Evolutionary conservation across 2,113 vertebrate species (phyloP).

Genomic region (Mormoops blainvillei): DNA sequence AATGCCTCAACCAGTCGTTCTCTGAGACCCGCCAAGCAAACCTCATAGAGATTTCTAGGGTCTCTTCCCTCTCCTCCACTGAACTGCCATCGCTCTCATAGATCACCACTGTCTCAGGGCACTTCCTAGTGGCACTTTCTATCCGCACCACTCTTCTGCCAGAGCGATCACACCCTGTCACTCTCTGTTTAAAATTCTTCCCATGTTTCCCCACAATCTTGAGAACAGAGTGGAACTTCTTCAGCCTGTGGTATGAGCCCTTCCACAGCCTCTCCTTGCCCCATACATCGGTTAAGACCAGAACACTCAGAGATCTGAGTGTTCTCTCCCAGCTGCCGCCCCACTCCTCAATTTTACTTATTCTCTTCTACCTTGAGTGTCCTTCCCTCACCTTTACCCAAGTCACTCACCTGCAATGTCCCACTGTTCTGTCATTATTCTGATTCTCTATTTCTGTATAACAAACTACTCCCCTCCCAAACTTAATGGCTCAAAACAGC

Average conservation of each 20-base stretch:
- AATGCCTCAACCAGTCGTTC: not conserved
- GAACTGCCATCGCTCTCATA: accelerated
- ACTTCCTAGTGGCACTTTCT: not conserved
- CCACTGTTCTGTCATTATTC: not conserved
- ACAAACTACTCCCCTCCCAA: not conserved
- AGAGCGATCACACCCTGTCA: no score
- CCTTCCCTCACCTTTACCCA: not conserved
- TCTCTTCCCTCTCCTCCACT: not conserved
- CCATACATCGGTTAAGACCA: not conserved
- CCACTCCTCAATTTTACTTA: not conserved
- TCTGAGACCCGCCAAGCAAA: not conserved
- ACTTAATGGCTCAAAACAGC: not conserved
- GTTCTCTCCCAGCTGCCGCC: not conserved
- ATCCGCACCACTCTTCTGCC: not conserved
- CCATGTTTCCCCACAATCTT: not conserved
- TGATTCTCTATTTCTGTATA: not conserved
- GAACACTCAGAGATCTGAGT: not conserved
- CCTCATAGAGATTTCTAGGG: accelerated
- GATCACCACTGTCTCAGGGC: no score
- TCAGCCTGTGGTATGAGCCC: not conserved
- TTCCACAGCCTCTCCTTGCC: not conserved
- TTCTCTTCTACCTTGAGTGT: not conserved
- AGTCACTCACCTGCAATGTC: not conserved
- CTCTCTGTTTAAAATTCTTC: not conserved
- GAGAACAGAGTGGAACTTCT: not conserved